Conservation (phyloP, 2,888 invertebrate species). For the Phlogophora meticulosa region DNA sequence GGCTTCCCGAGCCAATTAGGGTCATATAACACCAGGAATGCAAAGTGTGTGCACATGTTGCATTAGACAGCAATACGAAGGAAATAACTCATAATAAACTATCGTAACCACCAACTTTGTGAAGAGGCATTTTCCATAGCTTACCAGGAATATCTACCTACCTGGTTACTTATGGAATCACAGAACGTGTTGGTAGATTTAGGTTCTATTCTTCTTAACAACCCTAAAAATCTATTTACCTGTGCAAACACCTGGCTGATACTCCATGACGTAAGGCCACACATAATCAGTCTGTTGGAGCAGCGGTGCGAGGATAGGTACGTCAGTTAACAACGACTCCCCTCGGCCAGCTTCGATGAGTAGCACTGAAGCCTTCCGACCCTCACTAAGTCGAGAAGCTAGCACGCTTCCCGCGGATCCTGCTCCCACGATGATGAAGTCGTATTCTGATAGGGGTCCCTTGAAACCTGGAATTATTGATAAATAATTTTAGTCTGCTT, state of each 20-base stretch:
- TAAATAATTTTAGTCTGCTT: no score
- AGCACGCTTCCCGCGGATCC: constrained; percentile 90
- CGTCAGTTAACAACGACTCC: constrained; percentile 83
- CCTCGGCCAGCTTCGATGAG: constrained; percentile 88
- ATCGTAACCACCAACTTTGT: neutral
- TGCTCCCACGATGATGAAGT: constrained; percentile 90
- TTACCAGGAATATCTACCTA: no score
- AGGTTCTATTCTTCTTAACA: no score
- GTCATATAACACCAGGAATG: neutral
- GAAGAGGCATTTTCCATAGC: neutral
- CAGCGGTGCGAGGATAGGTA: constrained; percentile 85
- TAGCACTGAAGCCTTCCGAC: constrained; percentile 84
- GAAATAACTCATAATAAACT: neutral
- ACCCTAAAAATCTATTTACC: constrained; percentile 67
- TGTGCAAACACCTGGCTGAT: constrained; percentile 88
- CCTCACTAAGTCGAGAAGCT: constrained; percentile 88
- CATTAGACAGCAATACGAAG: constrained; percentile 7
- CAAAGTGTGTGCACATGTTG: neutral
- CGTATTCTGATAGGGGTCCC: constrained; percentile 83
- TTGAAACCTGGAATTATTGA: constrained; percentile 80
- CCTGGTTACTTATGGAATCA: no score
- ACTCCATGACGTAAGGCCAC: constrained; percentile 91
- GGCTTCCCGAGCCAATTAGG: neutral
- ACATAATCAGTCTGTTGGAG: constrained; percentile 85
- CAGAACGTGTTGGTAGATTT: no score